Conservation (phyloP, 2,888 invertebrate species). For the Dastarcus helophoroides region DNA sequence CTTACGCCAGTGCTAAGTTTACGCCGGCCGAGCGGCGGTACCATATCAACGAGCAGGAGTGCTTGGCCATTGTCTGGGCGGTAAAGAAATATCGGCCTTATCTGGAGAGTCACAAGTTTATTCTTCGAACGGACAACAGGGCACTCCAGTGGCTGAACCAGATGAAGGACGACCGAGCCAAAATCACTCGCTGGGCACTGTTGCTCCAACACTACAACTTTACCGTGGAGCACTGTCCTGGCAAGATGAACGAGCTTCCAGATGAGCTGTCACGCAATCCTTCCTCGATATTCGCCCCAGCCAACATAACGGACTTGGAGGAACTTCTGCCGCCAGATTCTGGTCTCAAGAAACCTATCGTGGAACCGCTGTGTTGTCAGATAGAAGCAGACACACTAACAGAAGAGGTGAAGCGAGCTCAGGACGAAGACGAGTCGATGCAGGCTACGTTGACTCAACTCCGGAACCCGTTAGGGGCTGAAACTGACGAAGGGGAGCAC, state of each 20-base stretch:
- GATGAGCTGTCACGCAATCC: constrained; percentile 15
- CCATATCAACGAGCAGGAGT: constrained; percentile 11
- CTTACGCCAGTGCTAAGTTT: constrained; percentile 9
- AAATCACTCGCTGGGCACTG: constrained; percentile 7
- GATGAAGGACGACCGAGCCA: constrained; percentile 1
- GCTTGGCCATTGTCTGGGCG: constrained; percentile 16
- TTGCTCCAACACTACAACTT: constrained; percentile 14
- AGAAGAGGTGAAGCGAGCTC: too few relatives aligned
- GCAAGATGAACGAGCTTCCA: constrained; percentile 14
- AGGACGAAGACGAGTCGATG: too few relatives aligned
- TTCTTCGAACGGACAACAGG: constrained; percentile 9
- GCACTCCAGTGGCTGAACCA: constrained; percentile 5
- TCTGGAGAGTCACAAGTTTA: constrained; percentile 9
- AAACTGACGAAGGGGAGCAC: too few relatives aligned
- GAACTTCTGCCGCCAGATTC: too few relatives aligned
- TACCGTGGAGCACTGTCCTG: constrained; percentile 18
- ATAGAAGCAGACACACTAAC: too few relatives aligned
- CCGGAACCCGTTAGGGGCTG: too few relatives aligned
- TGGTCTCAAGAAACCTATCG: too few relatives aligned
- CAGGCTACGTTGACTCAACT: too few relatives aligned
- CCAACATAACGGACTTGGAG: too few relatives aligned
- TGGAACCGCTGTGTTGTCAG: too few relatives aligned
- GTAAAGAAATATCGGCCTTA: constrained; percentile 11
- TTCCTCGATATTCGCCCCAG: too few relatives aligned
- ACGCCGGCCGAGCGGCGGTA: constrained; percentile 4